phyloP scores from a whole-genome alignment of 2,113 vertebrate species.

The Thamnaconus septentrionalis region DNA sequence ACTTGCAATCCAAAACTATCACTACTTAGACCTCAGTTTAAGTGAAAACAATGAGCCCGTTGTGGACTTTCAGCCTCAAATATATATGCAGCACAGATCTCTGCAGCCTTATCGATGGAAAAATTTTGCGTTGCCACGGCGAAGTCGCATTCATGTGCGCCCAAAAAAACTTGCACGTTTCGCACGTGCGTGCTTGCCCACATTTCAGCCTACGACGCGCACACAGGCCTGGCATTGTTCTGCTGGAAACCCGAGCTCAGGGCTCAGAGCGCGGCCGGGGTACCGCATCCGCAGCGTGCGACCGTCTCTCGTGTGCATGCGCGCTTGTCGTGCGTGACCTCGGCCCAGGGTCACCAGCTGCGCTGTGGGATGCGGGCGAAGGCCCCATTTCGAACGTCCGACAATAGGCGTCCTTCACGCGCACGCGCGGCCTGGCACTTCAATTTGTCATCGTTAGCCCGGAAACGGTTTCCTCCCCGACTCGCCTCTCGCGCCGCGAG shows the following conservation, averaged over 20 bases:
- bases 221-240: constrained; percentile 79
- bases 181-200: constrained; percentile 52
- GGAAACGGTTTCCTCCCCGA: constrained; percentile 1
- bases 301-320: constrained; percentile 15
- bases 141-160: no score
- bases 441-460: constrained; percentile 35
- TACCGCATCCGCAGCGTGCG: constrained; percentile 56
- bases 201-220: constrained; percentile 46
- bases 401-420: constrained; percentile 44
- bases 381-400: constrained; percentile 51
- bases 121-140: not conserved
- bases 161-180: constrained; percentile 45
- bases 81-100: no score
- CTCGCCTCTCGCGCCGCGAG: constrained; percentile 11
- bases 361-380: constrained; percentile 61
- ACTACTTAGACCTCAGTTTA: no score
- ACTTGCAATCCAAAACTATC: no score
- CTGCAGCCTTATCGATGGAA: no score
- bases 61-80: no score
- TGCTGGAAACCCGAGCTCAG: constrained; percentile 73
- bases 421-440: constrained; percentile 2
- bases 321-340: constrained; percentile 67
- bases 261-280: constrained; percentile 47
- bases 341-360: constrained; percentile 73
- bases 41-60: no score